Percentiles rank a stretch among this genome's conserved stretches.
phyloP scores from a whole-genome alignment of 1,140 invertebrate species.

The Anagrus nilaparvatae region DNA sequence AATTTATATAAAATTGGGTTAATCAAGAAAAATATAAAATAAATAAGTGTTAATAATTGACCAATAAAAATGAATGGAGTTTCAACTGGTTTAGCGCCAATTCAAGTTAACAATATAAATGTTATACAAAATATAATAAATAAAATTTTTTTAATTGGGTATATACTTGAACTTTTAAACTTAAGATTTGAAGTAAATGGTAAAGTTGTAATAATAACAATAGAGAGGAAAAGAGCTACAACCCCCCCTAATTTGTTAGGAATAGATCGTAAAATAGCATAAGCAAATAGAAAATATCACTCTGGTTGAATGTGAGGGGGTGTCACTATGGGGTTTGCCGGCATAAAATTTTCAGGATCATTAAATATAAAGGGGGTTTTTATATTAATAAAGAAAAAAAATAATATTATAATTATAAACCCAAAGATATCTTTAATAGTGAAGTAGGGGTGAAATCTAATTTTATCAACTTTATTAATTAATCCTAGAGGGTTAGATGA shows the following conservation, averaged over 20 bases:
- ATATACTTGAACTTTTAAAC: too few species aligned
- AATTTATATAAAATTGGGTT: constrained; percentile 30
- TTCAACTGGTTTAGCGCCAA: constrained; percentile 52
- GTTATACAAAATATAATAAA: constrained; percentile 46
- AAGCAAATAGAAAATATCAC: constrained; percentile 58
- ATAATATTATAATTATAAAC: constrained; percentile 13
- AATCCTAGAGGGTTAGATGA: constrained; percentile 16
- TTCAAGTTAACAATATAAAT: constrained; percentile 53
- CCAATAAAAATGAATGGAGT: constrained; percentile 48
- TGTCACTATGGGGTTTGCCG: constrained; percentile 52
- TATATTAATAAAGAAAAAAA: constrained; percentile 13
- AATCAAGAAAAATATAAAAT: constrained; percentile 45
- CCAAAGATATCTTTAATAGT: constrained; percentile 13
- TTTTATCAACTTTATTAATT: constrained; percentile 13
- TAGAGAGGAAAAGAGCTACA: constrained; percentile 47
- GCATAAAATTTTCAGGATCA: constrained; percentile 55
- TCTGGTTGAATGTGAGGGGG: constrained; percentile 55
- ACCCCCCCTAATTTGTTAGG: constrained; percentile 61
- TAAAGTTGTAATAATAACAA: constrained; percentile 51
- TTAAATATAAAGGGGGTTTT: constrained; percentile 38
- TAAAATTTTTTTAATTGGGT: too few species aligned
- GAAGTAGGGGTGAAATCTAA: constrained; percentile 16
- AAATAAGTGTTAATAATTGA: constrained; percentile 47
- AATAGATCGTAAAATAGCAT: constrained; percentile 58
- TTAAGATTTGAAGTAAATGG: constrained; percentile 41